These are phyloP conservation scores for Hypomecis atomaria DNA, from an alignment of 2,888 invertebrate species.

Conservation along the genomic window DNA sequence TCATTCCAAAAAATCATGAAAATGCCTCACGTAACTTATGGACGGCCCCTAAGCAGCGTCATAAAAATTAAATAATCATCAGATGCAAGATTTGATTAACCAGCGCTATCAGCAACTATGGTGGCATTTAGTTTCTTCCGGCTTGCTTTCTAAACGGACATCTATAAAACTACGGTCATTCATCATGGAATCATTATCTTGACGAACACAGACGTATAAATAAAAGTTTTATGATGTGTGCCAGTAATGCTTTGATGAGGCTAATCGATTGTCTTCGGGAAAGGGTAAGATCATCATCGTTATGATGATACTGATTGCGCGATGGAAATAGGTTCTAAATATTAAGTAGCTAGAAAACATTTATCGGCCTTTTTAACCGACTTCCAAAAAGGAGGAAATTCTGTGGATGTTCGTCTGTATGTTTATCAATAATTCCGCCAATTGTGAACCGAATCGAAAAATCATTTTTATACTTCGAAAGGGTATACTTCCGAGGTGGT, in stretches of 20 bases:
- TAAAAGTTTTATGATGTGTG: conserved; percentile 33
- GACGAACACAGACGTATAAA: conserved; percentile 35
- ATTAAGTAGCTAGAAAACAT: too few species aligned
- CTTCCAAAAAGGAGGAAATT: too few species aligned
- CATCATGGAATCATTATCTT: conserved; percentile 42
- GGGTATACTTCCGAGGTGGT: too few species aligned
- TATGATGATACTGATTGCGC: background rate
- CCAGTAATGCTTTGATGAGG: conserved; percentile 24
- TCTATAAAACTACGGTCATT: conserved; percentile 44
- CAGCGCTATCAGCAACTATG: conserved; percentile 43
- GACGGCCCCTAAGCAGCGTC: conserved; percentile 3
- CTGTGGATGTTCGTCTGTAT: too few species aligned
- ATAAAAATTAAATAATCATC: conserved; percentile 34
- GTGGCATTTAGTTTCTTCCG: conserved; percentile 47
- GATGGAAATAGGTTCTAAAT: background rate
- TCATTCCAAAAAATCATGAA: too few species aligned
- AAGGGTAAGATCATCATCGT: conserved; percentile 26
- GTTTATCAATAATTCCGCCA: too few species aligned
- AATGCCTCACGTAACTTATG: too few species aligned
- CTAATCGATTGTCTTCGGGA: conserved; percentile 28
- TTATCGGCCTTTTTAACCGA: too few species aligned
- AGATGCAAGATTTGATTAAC: conserved; percentile 45
- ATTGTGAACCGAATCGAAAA: too few species aligned
- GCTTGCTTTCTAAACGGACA: conserved; percentile 54
- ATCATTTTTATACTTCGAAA: too few species aligned